These are phyloP conservation scores for Antennarius maculatus DNA, from an alignment of 2,797 vertebrate genomes.

Conservation along the genomic window DNA sequence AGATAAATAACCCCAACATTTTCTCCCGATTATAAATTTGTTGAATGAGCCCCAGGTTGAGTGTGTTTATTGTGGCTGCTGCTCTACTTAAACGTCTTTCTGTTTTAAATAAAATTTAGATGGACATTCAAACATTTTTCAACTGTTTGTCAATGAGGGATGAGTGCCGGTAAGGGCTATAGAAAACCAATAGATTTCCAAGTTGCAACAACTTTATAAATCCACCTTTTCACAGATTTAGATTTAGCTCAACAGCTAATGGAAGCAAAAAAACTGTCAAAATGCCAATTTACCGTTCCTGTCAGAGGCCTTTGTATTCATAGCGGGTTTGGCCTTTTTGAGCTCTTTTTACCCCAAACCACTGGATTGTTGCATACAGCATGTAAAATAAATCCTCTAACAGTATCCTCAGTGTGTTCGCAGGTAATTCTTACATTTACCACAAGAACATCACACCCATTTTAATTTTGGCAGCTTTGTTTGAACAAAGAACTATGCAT, in stretches of 20 bases:
- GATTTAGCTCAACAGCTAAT: constrained; percentile 14
- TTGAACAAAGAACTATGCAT: constrained; percentile 77
- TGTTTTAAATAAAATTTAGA: constrained; percentile 28
- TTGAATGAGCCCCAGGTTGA: constrained; percentile 4
- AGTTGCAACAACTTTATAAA: constrained; percentile 22
- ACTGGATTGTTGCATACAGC: constrained; percentile 1
- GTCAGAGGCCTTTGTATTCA: constrained; percentile 61
- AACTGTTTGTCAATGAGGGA: constrained; percentile 36
- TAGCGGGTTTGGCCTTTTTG: constrained; percentile 31
- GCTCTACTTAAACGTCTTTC: constrained; percentile 17
- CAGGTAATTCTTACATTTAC: constrained; percentile 29
- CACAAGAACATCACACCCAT: constrained; percentile 46
- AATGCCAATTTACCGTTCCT: constrained; percentile 68
- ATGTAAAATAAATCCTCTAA: constrained; percentile 40
- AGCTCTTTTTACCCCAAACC: constrained; percentile 30
- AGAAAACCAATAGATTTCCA: constrained; percentile 21
- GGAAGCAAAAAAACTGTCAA: constrained; percentile 46
- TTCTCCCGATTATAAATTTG: background rate
- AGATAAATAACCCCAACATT: background rate
- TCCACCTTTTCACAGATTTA: constrained; percentile 15
- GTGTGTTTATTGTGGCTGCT: constrained; percentile 11
- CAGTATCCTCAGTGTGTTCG: constrained; percentile 44
- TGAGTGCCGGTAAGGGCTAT: constrained; percentile 73
- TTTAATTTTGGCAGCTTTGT: constrained; percentile 49
- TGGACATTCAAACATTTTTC: constrained; percentile 13